These are phyloP conservation scores for Carcharodon carcharias DNA, from an alignment of 2,797 vertebrate genomes.

Conservation along the genomic window DNA sequence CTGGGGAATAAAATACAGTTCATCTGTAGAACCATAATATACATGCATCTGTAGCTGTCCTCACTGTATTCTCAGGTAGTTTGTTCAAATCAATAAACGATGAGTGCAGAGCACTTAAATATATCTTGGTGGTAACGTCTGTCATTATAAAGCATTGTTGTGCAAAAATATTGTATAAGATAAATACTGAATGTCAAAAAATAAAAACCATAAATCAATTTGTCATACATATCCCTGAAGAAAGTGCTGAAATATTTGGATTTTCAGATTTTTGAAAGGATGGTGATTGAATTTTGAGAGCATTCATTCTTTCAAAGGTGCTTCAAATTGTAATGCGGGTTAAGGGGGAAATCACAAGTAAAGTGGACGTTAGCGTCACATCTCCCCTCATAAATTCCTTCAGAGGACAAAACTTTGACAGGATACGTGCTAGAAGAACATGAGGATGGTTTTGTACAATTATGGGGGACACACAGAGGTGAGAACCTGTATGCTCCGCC, in stretches of 20 bases:
- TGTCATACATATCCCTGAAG: not conserved
- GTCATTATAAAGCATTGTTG: not conserved
- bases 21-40: not conserved
- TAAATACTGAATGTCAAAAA: not conserved
- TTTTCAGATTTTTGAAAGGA: not conserved
- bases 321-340: not conserved
- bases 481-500: not conserved
- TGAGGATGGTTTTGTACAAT: not conserved
- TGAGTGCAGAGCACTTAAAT: not conserved
- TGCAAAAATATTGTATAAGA: not conserved
- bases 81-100: slow-evolving; percentile 6
- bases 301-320: not conserved
- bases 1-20: not conserved
- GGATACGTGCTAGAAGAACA: not conserved
- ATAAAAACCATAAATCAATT: not conserved
- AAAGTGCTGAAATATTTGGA: not conserved
- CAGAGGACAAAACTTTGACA: not conserved
- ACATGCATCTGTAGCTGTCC: not conserved
- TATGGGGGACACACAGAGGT: not conserved
- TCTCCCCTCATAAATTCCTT: not conserved
- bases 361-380: not conserved
- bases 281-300: not conserved
- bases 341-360: too few relatives aligned
- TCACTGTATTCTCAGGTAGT: not conserved
- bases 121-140: not conserved